phyloP scores from a whole-genome alignment of 2,797 vertebrate genomes.

The Rhynchonycteris naso region DNA sequence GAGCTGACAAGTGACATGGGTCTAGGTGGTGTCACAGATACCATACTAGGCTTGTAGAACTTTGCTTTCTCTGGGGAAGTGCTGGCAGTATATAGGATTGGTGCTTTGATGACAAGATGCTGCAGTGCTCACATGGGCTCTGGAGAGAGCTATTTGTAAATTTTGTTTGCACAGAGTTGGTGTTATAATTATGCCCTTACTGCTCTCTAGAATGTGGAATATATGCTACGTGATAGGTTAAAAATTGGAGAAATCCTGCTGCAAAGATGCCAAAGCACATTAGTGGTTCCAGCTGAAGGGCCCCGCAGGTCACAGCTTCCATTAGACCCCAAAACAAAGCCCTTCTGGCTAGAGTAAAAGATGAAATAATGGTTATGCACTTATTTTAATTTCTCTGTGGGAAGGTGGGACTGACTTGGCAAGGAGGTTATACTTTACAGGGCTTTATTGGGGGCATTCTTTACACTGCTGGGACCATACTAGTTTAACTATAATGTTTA shows the following conservation, averaged over 20 bases:
- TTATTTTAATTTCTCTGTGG: background rate
- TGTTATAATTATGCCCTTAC: background rate
- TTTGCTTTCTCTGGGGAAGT: background rate
- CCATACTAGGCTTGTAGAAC: background rate
- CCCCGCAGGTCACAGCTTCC: background rate
- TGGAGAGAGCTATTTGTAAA: background rate
- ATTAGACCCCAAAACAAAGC: constrained; percentile 1
- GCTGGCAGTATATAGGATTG: background rate
- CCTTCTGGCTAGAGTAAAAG: background rate
- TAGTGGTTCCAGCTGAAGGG: background rate
- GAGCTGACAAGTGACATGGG: background rate
- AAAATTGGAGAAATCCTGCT: background rate
- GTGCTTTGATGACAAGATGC: background rate
- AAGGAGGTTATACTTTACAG: background rate
- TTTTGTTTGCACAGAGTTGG: background rate
- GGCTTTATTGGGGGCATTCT: background rate
- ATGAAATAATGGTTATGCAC: background rate
- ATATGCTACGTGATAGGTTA: background rate
- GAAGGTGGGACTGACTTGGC: background rate
- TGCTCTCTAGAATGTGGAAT: background rate
- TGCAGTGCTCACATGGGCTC: background rate
- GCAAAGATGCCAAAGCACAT: background rate
- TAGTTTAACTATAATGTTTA: constrained; percentile 2
- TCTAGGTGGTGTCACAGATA: background rate
- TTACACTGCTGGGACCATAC: background rate